Conservation (phyloP, 2,888 invertebrate genomes). For the Drosophila seclusa region DNA sequence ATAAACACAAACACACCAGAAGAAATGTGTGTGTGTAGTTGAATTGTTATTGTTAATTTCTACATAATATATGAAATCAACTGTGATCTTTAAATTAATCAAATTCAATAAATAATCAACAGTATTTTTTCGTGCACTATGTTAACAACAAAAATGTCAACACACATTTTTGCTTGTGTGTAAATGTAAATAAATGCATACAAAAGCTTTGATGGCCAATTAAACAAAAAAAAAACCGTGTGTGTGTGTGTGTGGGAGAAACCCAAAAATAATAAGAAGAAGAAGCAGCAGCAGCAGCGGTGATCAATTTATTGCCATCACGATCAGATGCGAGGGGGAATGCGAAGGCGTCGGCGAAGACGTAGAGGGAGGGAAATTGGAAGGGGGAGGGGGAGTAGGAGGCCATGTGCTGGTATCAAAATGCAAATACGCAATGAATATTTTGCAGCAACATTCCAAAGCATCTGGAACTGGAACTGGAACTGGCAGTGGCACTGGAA, state of each 20-base stretch:
- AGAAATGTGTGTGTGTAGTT: neutral
- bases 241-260: neutral
- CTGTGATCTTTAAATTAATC: conserved; percentile 27
- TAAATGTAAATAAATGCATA: neutral
- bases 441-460: conserved; percentile 34
- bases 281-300: neutral
- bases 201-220: neutral
- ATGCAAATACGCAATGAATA: conserved; percentile 58
- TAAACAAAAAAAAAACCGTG: neutral
- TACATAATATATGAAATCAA: neutral
- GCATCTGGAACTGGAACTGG: conserved; percentile 24
- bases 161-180: neutral
- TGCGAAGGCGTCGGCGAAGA: neutral
- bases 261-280: neutral
- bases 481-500: conserved; percentile 12
- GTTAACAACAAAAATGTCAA: neutral
- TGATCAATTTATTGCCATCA: neutral
- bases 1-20: neutral
- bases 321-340: neutral
- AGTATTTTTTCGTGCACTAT: conserved; percentile 6
- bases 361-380: neutral
- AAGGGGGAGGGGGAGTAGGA: neutral
- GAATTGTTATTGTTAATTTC: conserved; percentile 1
- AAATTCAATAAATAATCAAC: conserved; percentile 9
- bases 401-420: conserved; percentile 58